phyloP scores from a whole-genome alignment of 2,797 vertebrate genomes.

The Amphiprion clarkii region DNA sequence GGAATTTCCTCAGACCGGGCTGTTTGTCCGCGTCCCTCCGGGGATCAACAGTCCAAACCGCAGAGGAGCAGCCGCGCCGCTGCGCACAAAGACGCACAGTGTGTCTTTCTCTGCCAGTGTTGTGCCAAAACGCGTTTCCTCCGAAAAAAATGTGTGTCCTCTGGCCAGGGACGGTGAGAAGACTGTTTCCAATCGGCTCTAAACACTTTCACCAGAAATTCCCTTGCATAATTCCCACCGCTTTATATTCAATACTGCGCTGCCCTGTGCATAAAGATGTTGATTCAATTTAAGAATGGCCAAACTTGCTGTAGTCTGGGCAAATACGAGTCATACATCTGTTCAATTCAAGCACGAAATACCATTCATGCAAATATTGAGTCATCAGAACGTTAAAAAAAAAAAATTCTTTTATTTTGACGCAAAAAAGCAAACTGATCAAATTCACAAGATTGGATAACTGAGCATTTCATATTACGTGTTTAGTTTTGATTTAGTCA shows the following conservation, averaged over 20 bases:
- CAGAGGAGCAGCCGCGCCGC: constrained; percentile 57
- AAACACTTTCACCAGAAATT: not conserved
- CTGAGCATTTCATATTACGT: no score
- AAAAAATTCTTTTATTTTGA: not conserved
- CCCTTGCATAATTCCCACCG: not conserved
- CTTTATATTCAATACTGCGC: no score
- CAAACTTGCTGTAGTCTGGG: not conserved
- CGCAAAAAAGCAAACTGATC: not conserved
- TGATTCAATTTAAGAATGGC: not conserved
- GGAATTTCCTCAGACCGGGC: constrained; percentile 75
- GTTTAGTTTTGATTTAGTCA: no score
- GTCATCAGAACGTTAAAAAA: not conserved
- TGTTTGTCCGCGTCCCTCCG: constrained; percentile 62
- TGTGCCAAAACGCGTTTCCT: constrained; percentile 49
- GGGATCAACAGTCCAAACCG: constrained; percentile 67
- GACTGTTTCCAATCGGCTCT: not conserved
- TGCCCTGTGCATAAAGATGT: not conserved
- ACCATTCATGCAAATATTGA: not conserved
- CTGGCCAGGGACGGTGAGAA: not conserved
- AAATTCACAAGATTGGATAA: not conserved
- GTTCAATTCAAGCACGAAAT: not conserved
- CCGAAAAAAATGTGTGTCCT: constrained; percentile 41
- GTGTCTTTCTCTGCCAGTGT: constrained; percentile 68
- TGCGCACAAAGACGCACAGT: constrained; percentile 85
- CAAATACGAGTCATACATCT: not conserved